Conservation (phyloP, 2,797 vertebrate genomes). For the Hylomyscus alleni region DNA sequence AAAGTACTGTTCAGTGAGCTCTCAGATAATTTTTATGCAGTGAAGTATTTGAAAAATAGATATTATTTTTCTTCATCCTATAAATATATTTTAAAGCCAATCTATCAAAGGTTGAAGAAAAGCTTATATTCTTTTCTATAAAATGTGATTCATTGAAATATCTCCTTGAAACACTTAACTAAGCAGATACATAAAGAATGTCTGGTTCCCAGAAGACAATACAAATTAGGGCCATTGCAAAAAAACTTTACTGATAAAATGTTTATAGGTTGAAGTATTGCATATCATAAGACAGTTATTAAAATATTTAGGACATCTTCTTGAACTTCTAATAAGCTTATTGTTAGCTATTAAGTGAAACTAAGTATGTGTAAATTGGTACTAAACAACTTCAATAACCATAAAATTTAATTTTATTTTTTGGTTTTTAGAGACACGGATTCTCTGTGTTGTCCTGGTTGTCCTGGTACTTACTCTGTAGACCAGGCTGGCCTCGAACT, state of each 20-base stretch:
- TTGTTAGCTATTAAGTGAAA: slow-evolving; percentile 14
- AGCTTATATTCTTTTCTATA: not conserved
- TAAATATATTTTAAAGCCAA: slow-evolving; percentile 1
- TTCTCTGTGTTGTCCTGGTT: too few species aligned
- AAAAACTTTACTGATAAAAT: slow-evolving; percentile 40
- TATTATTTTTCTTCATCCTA: slow-evolving; percentile 79
- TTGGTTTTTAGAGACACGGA: too few species aligned
- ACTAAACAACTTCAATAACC: not conserved
- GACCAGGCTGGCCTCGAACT: too few species aligned
- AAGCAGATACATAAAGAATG: not conserved
- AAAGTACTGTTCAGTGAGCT: slow-evolving; percentile 75
- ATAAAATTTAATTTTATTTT: too few species aligned
- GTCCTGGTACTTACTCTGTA: too few species aligned
- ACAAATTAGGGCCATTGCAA: not conserved
- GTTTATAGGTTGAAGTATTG: slow-evolving; percentile 33
- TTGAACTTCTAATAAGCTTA: slow-evolving; percentile 49
- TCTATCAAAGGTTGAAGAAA: slow-evolving; percentile 46
- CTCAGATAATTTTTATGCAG: slow-evolving; percentile 73
- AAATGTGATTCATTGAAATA: slow-evolving; percentile 39
- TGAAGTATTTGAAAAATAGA: slow-evolving; percentile 78
- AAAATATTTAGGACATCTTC: slow-evolving; percentile 25
- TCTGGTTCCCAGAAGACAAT: not conserved
- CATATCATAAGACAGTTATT: not conserved
- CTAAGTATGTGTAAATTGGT: slow-evolving; percentile 35
- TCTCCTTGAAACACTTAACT: not conserved